phyloP scores from a whole-genome alignment of 2,888 invertebrate genomes.

The Sepiola atlantica region DNA sequence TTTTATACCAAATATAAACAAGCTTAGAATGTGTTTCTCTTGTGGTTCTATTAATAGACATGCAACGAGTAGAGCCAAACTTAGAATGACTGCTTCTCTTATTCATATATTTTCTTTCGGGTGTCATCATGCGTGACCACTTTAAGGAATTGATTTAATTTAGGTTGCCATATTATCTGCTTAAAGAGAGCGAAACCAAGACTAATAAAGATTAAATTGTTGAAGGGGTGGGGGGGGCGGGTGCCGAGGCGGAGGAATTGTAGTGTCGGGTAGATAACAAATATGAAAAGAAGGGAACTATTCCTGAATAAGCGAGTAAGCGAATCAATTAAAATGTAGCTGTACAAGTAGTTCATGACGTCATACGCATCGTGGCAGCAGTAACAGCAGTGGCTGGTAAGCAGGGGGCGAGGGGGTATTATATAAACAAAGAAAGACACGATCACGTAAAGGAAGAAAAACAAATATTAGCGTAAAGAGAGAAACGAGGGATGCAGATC shows the following conservation, averaged over 20 bases:
- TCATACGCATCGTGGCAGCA: background rate
- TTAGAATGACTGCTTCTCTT: background rate
- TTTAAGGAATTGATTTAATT: background rate
- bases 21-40: background rate
- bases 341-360: background rate
- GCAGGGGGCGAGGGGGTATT: background rate
- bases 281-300: background rate
- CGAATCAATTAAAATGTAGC: background rate
- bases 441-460: background rate
- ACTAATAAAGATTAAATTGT: background rate
- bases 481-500: background rate
- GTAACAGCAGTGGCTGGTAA: background rate
- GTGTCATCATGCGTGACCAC: background rate
- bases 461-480: background rate
- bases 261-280: conserved; percentile 11
- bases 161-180: background rate
- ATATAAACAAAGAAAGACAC: background rate
- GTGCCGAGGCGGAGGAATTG: background rate
- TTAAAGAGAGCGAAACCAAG: background rate
- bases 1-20: background rate
- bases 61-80: background rate
- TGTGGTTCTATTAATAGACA: background rate
- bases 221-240: background rate
- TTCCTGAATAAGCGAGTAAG: conserved; percentile 3
- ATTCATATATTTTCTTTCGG: background rate